Percentiles rank a stretch among this genome's conserved stretches.
Conservation (phyloP, 2,797 vertebrate species). For the Parotocinclus haroldoi region DNA sequence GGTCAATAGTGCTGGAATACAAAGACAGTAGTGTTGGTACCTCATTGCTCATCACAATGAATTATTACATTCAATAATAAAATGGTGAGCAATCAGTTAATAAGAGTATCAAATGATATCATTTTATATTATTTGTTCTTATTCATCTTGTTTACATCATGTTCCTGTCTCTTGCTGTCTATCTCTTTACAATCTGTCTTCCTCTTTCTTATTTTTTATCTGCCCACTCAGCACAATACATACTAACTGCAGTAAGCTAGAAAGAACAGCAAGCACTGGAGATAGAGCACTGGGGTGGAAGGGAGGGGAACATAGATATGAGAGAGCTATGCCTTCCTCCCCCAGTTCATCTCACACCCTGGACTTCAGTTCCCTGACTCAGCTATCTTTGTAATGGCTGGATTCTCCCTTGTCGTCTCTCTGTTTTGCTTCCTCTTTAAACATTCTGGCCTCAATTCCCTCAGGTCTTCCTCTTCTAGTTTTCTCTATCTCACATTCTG, state of each 20-base stretch:
- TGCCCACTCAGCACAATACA: constrained; percentile 40
- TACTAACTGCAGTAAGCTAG: constrained; percentile 35
- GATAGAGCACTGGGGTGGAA: neutral
- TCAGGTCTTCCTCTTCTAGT: neutral
- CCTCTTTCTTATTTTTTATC: constrained; percentile 1
- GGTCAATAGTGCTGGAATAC: too few relatives aligned
- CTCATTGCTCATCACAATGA: too few relatives aligned
- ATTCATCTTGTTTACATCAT: neutral
- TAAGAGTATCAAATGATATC: neutral
- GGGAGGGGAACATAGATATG: neutral
- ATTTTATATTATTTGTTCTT: neutral
- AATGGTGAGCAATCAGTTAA: too few relatives aligned
- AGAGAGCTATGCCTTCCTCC: constrained; percentile 1
- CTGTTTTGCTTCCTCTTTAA: constrained; percentile 4
- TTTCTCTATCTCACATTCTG: constrained; percentile 1
- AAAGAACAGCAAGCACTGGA: constrained; percentile 4
- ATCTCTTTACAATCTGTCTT: neutral
- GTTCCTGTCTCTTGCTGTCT: neutral
- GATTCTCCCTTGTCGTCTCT: neutral
- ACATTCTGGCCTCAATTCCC: constrained; percentile 26
- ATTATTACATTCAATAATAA: too few relatives aligned
- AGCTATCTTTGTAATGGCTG: constrained; percentile 19
- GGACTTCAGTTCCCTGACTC: constrained; percentile 33
- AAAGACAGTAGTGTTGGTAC: too few relatives aligned
- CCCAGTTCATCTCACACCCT: constrained; percentile 8